These are phyloP conservation scores for Ostrea denselamellosa DNA, from an alignment of 1,140 invertebrate species.

Conservation along the genomic window DNA sequence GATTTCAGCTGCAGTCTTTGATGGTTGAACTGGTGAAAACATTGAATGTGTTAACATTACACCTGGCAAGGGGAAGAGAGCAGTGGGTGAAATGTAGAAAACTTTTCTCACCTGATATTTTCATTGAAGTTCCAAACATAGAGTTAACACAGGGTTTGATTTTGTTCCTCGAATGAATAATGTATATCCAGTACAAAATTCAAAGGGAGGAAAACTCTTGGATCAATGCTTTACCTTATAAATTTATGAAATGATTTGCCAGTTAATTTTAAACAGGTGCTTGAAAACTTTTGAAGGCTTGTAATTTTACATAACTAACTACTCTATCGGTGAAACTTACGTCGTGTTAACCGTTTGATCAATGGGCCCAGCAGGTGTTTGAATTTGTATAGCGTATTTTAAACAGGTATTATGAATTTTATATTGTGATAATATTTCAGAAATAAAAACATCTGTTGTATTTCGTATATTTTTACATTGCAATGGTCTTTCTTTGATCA, in stretches of 20 bases:
- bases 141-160: background rate
- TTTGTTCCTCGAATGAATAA: background rate
- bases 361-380: background rate
- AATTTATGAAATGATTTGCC: conserved; percentile 16
- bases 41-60: too few species aligned
- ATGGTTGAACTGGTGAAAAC: background rate
- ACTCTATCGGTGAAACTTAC: background rate
- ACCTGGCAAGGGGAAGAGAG: background rate
- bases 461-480: too few species aligned
- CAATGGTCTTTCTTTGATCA: too few species aligned
- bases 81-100: background rate
- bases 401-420: background rate
- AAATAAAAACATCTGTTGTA: too few species aligned
- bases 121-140: background rate
- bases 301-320: conserved; percentile 17
- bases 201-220: background rate
- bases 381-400: conserved; percentile 27
- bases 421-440: background rate
- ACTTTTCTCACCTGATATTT: background rate
- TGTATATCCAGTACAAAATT: background rate
- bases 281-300: background rate
- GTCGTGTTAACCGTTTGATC: background rate
- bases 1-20: background rate
- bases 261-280: conserved; percentile 9
- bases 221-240: conserved; percentile 8